Evolutionary conservation across 1,140 invertebrate genomes (phyloP).

Genomic region (Lucilia cuprina): DNA sequence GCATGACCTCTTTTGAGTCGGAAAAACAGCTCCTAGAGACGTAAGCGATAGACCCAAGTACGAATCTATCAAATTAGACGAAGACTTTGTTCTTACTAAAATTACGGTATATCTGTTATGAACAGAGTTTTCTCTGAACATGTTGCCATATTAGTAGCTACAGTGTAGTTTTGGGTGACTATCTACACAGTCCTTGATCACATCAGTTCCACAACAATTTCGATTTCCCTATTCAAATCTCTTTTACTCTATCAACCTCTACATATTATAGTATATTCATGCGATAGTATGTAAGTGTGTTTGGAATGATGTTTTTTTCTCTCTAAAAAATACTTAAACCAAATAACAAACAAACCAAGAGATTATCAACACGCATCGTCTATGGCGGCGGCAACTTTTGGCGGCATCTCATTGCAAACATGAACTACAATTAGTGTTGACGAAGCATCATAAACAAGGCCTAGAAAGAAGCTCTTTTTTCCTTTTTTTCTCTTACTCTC

Average conservation of each 20-base stretch:
- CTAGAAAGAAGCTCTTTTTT: not conserved
- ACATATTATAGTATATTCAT: not conserved
- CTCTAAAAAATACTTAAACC: not conserved
- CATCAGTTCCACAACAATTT: too few relatives aligned
- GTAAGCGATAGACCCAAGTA: too few relatives aligned
- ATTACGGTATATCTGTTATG: too few relatives aligned
- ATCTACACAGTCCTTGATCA: too few relatives aligned
- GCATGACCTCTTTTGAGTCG: too few relatives aligned
- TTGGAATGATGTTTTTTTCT: not conserved
- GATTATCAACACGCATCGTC: constrained; percentile 14
- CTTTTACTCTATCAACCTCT: not conserved
- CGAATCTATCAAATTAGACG: too few relatives aligned
- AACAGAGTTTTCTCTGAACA: too few relatives aligned
- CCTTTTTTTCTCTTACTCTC: not conserved
- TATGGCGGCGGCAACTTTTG: constrained; percentile 3
- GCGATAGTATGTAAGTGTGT: not conserved
- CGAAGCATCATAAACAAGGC: constrained; percentile 14
- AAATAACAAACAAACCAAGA: constrained; percentile 1
- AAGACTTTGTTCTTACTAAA: too few relatives aligned
- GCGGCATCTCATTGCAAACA: constrained; percentile 13
- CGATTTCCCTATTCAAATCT: too few relatives aligned
- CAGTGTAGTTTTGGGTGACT: too few relatives aligned
- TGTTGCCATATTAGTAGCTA: too few relatives aligned
- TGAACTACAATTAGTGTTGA: constrained; percentile 6
- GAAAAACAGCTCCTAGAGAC: too few relatives aligned